Evolutionary conservation across 2,113 vertebrate genomes (phyloP).

Genomic region (Trematocara unimaculatum): DNA sequence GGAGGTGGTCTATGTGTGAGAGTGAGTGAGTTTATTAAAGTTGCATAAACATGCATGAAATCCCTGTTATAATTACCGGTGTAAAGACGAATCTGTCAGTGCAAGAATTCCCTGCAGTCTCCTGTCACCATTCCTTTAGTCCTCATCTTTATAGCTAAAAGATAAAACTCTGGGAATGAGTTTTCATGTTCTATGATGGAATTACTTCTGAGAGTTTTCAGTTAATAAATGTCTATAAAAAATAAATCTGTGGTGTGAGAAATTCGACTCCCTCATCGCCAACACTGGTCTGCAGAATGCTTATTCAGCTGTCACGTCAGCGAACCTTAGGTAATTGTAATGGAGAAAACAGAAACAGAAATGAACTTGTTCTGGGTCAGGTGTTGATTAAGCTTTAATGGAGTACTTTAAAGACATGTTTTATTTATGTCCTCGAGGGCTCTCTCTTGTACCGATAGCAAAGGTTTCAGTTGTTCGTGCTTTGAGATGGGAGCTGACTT

Average conservation of each 20-base stretch:
- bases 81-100: background rate
- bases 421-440: constrained; percentile 17
- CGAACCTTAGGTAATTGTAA: background rate
- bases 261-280: background rate
- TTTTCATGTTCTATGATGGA: background rate
- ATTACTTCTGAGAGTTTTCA: background rate
- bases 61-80: background rate
- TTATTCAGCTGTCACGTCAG: background rate
- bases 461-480: background rate
- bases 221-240: background rate
- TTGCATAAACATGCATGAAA: background rate
- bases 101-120: background rate
- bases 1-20: background rate
- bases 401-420: constrained; percentile 2
- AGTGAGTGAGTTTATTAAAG: background rate
- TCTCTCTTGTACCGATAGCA: background rate
- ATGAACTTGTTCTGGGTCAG: background rate
- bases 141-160: background rate
- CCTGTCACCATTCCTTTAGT: background rate
- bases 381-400: constrained; percentile 10
- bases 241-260: background rate
- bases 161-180: background rate
- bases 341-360: background rate
- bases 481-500: background rate
- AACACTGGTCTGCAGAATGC: background rate